Evolutionary conservation across 2,888 invertebrate species (phyloP).

Genomic region (Acanthosepion lycidas): DNA sequence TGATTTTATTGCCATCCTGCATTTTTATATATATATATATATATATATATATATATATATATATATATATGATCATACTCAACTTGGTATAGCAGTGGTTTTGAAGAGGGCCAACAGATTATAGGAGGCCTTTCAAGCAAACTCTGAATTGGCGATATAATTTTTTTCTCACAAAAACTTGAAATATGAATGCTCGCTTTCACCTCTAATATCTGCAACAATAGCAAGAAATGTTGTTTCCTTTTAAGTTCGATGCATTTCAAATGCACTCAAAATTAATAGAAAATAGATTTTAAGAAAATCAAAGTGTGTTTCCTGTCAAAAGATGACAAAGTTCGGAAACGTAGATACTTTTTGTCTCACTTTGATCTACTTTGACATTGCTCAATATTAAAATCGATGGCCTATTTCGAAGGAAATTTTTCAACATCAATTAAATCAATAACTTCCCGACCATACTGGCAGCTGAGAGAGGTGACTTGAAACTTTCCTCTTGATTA

Average conservation of each 20-base stretch:
- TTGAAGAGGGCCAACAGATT: no score
- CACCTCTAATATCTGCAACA: no score
- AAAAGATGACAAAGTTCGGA: not conserved
- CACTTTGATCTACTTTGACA: not conserved
- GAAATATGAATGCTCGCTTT: no score
- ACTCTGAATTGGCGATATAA: no score
- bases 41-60: no score
- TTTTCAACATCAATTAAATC: not conserved
- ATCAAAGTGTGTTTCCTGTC: not conserved
- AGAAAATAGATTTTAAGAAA: not conserved
- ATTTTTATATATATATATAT: no score
- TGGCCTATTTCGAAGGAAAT: not conserved
- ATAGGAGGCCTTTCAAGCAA: no score
- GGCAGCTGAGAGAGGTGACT: not conserved
- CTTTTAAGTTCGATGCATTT: not conserved
- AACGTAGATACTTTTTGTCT: not conserved
- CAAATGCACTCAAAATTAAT: not conserved
- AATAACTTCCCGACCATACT: not conserved
- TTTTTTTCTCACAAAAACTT: no score
- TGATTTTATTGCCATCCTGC: no score
- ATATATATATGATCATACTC: no score
- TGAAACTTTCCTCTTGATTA: conserved; percentile 2
- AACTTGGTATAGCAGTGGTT: no score
- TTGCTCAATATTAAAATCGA: not conserved
- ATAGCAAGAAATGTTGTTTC: not conserved